Percentiles rank a stretch among this genome's conserved stretches.
phyloP scores from a whole-genome alignment of 2,797 vertebrate genomes.

The Acanthurus lineatus region DNA sequence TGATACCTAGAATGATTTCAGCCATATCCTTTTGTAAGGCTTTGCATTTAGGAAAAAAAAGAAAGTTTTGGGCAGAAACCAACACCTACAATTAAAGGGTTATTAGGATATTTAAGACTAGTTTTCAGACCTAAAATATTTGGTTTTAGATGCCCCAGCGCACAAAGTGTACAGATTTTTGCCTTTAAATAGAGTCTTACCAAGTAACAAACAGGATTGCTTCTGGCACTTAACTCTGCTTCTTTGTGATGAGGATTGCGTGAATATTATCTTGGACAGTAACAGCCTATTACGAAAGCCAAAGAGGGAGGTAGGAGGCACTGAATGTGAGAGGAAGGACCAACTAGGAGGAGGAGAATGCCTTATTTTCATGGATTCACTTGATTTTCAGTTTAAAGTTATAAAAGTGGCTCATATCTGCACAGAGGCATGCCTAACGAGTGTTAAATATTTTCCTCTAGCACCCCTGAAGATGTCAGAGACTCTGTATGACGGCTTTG shows the following conservation, averaged over 20 bases:
- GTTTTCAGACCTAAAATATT: not conserved
- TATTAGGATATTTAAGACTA: not conserved
- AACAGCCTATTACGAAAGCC: conserved; percentile 53
- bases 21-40: not conserved
- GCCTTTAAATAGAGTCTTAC: not conserved
- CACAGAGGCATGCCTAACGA: not conserved
- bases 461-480: conserved; percentile 86
- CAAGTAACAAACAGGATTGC: conserved; percentile 6
- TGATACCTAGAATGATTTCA: not conserved
- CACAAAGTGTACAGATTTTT: not conserved
- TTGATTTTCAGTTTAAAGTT: conserved; percentile 24
- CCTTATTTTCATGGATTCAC: conserved; percentile 37
- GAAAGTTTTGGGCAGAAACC: not conserved
- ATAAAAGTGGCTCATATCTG: not conserved
- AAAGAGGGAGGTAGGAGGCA: conserved; percentile 38
- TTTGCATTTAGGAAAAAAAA: not conserved
- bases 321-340: conserved; percentile 21
- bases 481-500: conserved; percentile 90
- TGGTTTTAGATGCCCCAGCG: not conserved
- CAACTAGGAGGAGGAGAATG: conserved; percentile 11
- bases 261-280: conserved; percentile 40
- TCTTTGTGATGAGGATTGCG: conserved; percentile 32
- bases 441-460: conserved; percentile 57
- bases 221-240: conserved; percentile 30
- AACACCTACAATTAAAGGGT: not conserved